phyloP scores from a whole-genome alignment of 2,888 invertebrate species.

The Ditula angustiorana region DNA sequence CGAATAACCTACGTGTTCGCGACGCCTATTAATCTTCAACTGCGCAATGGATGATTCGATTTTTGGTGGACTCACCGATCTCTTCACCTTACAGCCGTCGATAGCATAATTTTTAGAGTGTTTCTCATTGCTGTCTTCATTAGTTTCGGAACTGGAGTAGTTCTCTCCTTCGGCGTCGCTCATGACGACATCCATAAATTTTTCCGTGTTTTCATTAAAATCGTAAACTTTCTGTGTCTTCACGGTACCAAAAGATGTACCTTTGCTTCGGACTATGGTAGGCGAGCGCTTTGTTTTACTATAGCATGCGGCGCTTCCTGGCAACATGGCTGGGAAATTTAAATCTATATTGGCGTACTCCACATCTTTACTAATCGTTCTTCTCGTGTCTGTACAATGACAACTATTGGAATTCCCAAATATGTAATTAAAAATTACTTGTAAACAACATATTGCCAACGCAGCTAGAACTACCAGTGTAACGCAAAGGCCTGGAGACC shows the following conservation, averaged over 20 bases:
- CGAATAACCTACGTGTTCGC: not conserved
- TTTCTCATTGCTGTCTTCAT: slow-evolving; percentile 45
- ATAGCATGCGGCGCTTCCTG: slow-evolving; percentile 54
- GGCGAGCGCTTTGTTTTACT: slow-evolving; percentile 50
- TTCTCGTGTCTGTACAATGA: slow-evolving; percentile 50
- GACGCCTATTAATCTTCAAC: slow-evolving; percentile 55
- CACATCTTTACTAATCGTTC: slow-evolving; percentile 46
- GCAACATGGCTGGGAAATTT: slow-evolving; percentile 59
- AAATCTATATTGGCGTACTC: slow-evolving; percentile 59
- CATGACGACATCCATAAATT: slow-evolving; percentile 67
- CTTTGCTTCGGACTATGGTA: slow-evolving; percentile 51
- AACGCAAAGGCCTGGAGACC: slow-evolving; percentile 65
- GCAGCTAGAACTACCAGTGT: slow-evolving; percentile 59
- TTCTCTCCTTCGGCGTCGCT: slow-evolving; percentile 49
- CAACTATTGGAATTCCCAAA: slow-evolving; percentile 59
- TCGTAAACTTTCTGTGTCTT: slow-evolving; percentile 70
- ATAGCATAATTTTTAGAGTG: slow-evolving; percentile 40
- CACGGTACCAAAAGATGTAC: slow-evolving; percentile 57
- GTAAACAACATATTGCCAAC: slow-evolving; percentile 61
- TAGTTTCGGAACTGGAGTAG: slow-evolving; percentile 1
- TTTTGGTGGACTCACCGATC: slow-evolving; percentile 65
- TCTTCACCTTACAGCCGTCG: slow-evolving; percentile 30
- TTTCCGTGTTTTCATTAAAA: slow-evolving; percentile 72
- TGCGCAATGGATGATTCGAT: slow-evolving; percentile 70
- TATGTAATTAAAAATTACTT: slow-evolving; percentile 65